Percentiles rank a stretch among this genome's conserved stretches.
Conservation (phyloP, 2,113 vertebrate genomes). For the Neoarius graeffei region DNA sequence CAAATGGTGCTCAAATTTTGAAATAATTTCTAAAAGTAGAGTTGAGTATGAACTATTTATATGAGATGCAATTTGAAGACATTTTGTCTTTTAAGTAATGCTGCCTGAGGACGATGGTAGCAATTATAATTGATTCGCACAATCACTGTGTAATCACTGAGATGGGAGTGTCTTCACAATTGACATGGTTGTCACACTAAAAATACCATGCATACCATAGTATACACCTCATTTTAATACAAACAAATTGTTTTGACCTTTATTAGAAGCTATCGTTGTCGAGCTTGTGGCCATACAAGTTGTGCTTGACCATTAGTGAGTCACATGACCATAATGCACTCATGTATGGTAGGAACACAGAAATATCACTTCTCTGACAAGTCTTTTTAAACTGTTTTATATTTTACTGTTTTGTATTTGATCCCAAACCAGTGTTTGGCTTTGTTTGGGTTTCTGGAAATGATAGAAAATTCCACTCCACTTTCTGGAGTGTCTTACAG, state of each 20-base stretch:
- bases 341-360: not conserved
- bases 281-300: not conserved
- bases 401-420: not conserved
- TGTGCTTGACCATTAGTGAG: not conserved
- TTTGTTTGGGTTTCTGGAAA: not conserved
- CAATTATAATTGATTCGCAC: not conserved
- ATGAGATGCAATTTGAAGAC: not conserved
- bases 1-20: not conserved
- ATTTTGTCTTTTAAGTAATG: not conserved
- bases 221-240: not conserved
- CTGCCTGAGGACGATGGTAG: not conserved
- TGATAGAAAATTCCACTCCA: not conserved
- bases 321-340: not conserved
- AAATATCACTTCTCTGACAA: not conserved
- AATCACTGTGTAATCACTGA: not conserved
- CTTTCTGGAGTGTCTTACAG: not conserved
- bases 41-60: not conserved
- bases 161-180: not conserved
- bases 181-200: not conserved
- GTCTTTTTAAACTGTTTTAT: not conserved
- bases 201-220: not conserved
- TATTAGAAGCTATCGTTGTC: not conserved
- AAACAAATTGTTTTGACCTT: not conserved
- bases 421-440: not conserved
- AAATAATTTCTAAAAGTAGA: not conserved